Percentiles rank a stretch among this genome's conserved stretches.
Evolutionary conservation across 2,888 invertebrate species (phyloP).

Genomic region (Nomada lathburiana): DNA sequence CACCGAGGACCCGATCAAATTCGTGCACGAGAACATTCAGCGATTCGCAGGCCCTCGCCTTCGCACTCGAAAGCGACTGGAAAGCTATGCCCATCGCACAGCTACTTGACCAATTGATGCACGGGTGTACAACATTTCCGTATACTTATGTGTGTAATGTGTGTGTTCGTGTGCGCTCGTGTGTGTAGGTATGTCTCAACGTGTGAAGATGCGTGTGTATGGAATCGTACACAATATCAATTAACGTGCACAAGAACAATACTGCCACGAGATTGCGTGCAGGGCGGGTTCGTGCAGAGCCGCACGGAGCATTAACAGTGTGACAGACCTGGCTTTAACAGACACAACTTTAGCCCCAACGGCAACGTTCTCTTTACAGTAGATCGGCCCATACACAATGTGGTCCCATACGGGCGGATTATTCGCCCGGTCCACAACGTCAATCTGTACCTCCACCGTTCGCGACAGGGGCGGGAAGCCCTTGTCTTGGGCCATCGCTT

Average conservation of each 20-base stretch:
- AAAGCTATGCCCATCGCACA: constrained; percentile 20
- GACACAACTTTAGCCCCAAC: constrained; percentile 99
- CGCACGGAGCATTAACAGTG: constrained; percentile 83
- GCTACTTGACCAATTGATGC: constrained; percentile 17
- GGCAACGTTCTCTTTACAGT: constrained; percentile 98
- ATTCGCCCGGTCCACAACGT: constrained; percentile 99
- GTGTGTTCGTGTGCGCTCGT: constrained; percentile 62
- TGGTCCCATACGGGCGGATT: constrained; percentile 99
- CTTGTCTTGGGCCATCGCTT: constrained; percentile 99
- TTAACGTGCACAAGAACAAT: constrained; percentile 85
- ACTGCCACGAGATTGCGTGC: constrained; percentile 84
- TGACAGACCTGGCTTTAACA: constrained; percentile 99
- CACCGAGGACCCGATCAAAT: neutral
- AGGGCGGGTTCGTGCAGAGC: constrained; percentile 84
- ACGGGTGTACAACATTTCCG: constrained; percentile 18
- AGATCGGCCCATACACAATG: constrained; percentile 98
- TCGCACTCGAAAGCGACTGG: neutral
- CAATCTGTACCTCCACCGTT: constrained; percentile 99
- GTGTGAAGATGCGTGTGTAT: constrained; percentile 68
- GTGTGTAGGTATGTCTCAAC: constrained; percentile 52
- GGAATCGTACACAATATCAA: constrained; percentile 84
- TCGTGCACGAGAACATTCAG: neutral
- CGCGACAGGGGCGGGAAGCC: constrained; percentile 97
- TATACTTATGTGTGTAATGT: constrained; percentile 29
- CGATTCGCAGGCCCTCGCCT: too few species aligned